Conservation (phyloP, 1,140 invertebrate species). For the Musca domestica region DNA sequence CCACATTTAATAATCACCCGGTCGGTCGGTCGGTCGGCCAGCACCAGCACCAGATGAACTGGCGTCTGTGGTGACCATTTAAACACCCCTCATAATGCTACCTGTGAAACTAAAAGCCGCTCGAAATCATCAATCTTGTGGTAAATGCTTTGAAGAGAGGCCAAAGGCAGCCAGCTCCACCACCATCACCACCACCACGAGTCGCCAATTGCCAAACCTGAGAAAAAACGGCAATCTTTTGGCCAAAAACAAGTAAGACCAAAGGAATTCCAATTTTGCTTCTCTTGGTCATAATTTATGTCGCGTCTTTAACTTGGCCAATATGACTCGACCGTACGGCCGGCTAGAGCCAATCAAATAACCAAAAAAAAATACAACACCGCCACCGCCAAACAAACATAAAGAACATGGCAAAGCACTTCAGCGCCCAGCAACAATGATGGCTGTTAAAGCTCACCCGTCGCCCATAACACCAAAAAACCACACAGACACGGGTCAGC, state of each 20-base stretch:
- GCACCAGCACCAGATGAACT: conserved; percentile 11
- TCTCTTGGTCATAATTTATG: conserved; percentile 39
- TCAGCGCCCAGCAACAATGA: not conserved
- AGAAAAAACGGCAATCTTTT: no score
- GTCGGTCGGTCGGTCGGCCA: not conserved
- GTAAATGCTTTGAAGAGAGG: not conserved
- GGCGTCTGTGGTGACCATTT: conserved; percentile 11
- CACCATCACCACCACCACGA: no score
- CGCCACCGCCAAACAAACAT: not conserved
- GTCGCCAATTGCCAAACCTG: no score
- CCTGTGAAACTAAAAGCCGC: conserved; percentile 18
- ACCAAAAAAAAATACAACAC: not conserved
- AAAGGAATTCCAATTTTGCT: conserved; percentile 26
- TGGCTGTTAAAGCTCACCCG: conserved; percentile 15
- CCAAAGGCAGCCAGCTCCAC: not conserved
- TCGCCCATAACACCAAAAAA: conserved; percentile 21
- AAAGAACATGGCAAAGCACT: conserved; percentile 15
- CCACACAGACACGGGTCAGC: conserved; percentile 9
- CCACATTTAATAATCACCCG: no score
- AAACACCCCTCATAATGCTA: conserved; percentile 20
- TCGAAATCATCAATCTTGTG: conserved; percentile 15
- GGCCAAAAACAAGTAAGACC: not conserved
- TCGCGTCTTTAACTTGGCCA: conserved; percentile 25
- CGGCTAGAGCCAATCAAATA: conserved; percentile 7
- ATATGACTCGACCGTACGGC: conserved; percentile 14